Evolutionary conservation across 2,113 vertebrate species (phyloP), one percentile per base, ranked within the genome.

Genomic region (Carollia perspicillata): DNA sequence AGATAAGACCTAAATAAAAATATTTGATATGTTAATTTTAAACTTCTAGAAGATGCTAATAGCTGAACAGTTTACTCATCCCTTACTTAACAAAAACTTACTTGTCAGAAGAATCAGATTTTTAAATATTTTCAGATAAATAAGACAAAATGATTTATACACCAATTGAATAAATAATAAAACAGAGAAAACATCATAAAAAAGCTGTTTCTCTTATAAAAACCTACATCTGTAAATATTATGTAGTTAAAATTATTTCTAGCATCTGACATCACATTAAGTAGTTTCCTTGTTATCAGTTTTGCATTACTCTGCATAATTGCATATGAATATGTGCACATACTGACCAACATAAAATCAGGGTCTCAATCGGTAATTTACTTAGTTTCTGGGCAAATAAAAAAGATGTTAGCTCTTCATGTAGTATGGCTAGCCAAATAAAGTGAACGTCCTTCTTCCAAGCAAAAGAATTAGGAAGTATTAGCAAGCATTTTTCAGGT

Each of bases 331-430:
- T 78, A 69, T 65, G 16, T 86, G 35, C 20, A 42, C 18, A 68
- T n/a, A 49, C 69, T 37, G 49, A 95, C 92, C 83, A 95, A 81
- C 93, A 78, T 71, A 91, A 96, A 93, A 53, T 88, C 75, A 90
- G 89, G 66, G 51, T 79, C 55, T 84, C 77, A 69, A 23, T 44
- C 71, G 55, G 33, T 63, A 87, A 49, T 94, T 96, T 69, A 51
- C 71, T 78, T 53, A 51, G 28, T 95, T 94, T 93, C 81, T 95
- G 85, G 84, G 78, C 88, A 75, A 44, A 63, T 63, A 63, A 77
- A 94, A 90, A 44, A 68, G 71, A 40, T 83, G 35, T 95, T 81
- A 88, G 94, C 78, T 96, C 77, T 68, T 44, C 53, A 18, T 86
- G 49, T 71, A 40, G 3, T 44, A 0, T 51, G 80, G 35, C 65